Evolutionary conservation across 2,888 invertebrate genomes (phyloP).

Genomic region (Chorisops tibialis): DNA sequence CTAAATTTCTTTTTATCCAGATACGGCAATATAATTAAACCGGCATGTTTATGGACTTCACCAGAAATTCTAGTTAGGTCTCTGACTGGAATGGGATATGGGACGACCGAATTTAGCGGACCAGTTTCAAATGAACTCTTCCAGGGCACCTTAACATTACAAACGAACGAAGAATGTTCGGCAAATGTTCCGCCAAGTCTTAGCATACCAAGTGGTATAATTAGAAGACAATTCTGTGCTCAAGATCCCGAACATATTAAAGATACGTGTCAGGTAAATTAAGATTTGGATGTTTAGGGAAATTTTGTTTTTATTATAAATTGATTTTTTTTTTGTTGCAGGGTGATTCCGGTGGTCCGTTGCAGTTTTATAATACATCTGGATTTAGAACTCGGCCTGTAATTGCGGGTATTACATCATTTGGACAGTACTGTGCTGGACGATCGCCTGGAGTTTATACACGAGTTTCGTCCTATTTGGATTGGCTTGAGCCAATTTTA

Average conservation of each 20-base stretch:
- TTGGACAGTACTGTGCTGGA: constrained; percentile 34
- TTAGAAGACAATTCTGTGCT: constrained; percentile 42
- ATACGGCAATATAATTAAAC: neutral
- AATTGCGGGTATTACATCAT: constrained; percentile 37
- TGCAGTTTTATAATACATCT: constrained; percentile 26
- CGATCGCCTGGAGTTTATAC: constrained; percentile 32
- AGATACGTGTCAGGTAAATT: constrained; percentile 36
- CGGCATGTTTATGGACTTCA: constrained; percentile 18
- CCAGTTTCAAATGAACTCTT: constrained; percentile 33
- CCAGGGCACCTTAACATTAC: constrained; percentile 35
- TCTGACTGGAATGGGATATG: constrained; percentile 35
- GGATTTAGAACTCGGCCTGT: constrained; percentile 27
- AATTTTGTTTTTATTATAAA: constrained; percentile 1
- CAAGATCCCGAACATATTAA: constrained; percentile 36
- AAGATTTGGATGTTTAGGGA: neutral
- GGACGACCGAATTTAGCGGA: constrained; percentile 29
- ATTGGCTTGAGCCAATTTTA: constrained; percentile 31
- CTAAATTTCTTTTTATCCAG: too few relatives aligned
- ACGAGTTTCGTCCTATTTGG: constrained; percentile 26
- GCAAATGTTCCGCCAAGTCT: constrained; percentile 5
- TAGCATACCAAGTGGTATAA: constrained; percentile 36
- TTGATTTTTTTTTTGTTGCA: constrained; percentile 38
- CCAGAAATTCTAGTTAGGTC: neutral
- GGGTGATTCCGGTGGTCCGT: constrained; percentile 38
- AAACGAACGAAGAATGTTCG: constrained; percentile 14